Evolutionary conservation across 1,140 invertebrate species (phyloP).

Genomic region (Adoxophyes honmai): DNA sequence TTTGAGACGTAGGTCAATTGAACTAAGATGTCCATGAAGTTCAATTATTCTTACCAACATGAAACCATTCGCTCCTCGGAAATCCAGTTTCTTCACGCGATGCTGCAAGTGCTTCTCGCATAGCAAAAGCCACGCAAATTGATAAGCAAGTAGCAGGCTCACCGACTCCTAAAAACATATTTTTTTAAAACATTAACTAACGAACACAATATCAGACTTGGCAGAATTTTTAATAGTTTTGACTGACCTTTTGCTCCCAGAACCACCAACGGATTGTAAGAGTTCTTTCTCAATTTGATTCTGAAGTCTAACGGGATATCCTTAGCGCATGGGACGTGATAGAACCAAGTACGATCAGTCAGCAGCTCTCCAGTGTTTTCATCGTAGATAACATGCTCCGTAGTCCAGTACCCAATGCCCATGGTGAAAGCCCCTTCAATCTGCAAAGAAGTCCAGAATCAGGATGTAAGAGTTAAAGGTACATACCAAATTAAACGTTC

Average conservation of each 20-base stretch:
- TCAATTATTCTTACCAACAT: conserved; percentile 30
- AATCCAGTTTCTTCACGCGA: conserved; percentile 41
- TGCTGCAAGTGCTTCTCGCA: conserved; percentile 38
- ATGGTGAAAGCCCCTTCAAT: conserved; percentile 90
- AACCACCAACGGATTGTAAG: conserved; percentile 82
- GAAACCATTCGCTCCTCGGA: conserved; percentile 41
- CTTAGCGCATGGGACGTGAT: conserved; percentile 86
- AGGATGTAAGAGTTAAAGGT: too few species aligned
- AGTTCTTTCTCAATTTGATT: conserved; percentile 83
- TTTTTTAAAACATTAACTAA: conserved; percentile 48
- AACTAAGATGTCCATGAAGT: not conserved
- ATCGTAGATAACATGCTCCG: conserved; percentile 83
- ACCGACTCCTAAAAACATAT: conserved; percentile 65
- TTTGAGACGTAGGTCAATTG: too few species aligned
- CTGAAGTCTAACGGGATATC: conserved; percentile 91
- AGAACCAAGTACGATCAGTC: conserved; percentile 88
- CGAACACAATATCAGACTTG: too few species aligned
- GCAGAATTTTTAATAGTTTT: not conserved
- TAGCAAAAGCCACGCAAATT: conserved; percentile 38
- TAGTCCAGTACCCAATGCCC: conserved; percentile 88
- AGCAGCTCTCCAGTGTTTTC: conserved; percentile 81
- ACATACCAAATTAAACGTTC: too few species aligned
- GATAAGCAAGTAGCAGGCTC: conserved; percentile 45
- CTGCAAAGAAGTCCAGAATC: conserved; percentile 24
- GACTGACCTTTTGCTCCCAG: conserved; percentile 86